Conservation (phyloP, 2,797 vertebrate genomes). For the Eidolon dupreanum region DNA sequence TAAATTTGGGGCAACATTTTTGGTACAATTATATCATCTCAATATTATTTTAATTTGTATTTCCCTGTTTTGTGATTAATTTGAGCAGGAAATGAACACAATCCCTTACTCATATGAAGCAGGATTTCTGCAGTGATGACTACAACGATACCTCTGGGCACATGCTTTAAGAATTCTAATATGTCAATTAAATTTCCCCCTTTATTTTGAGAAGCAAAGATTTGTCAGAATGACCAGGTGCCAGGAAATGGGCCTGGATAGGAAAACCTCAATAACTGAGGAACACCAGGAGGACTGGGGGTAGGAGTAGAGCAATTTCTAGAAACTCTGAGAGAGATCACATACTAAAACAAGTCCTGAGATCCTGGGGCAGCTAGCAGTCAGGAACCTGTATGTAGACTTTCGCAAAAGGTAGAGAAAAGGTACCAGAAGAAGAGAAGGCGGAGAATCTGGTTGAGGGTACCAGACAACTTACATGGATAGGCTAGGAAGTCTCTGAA, state of each 20-base stretch:
- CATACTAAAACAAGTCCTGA: background rate
- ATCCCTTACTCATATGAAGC: background rate
- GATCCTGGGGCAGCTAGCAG: background rate
- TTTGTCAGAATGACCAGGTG: background rate
- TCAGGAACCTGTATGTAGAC: background rate
- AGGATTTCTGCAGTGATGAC: background rate
- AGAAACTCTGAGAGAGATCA: background rate
- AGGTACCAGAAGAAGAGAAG: background rate
- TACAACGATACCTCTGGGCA: background rate
- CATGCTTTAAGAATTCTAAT: background rate
- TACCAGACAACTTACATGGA: background rate
- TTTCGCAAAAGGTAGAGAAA: background rate
- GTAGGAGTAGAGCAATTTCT: background rate
- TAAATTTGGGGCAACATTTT: background rate
- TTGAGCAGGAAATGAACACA: background rate
- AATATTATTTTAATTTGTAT: background rate
- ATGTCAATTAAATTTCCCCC: background rate
- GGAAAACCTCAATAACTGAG: background rate
- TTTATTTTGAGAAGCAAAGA: background rate
- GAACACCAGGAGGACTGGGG: background rate
- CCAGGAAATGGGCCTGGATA: background rate
- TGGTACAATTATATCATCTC: background rate
- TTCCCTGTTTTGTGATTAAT: background rate
- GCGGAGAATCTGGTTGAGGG: background rate
- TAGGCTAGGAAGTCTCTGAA: background rate